Evolutionary conservation across 2,113 vertebrate genomes (phyloP), one percentile per base, ranked within the genome.

Genomic region (Dascyllus trimaculatus): DNA sequence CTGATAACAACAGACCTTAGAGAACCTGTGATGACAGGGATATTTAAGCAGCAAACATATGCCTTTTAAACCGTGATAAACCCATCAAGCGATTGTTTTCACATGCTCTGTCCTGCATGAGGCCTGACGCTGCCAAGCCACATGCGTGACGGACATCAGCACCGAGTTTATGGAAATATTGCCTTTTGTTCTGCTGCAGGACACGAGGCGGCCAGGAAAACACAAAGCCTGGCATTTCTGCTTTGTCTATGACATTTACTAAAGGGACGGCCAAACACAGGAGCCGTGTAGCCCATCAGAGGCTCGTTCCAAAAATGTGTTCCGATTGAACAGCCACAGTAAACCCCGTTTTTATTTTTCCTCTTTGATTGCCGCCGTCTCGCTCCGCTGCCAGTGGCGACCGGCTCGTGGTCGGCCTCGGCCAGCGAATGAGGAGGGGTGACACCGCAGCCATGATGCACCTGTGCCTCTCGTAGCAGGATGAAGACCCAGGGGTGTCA

Each of bases 211-310:
- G 76, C 85, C 84, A 77, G 67, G 3, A 32, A 54, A 58, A 63
- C 79, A 89, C 86, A 85, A 82, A 67, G 76, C 71, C 70, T 87
- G 87, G 78, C 84, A 84, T 87, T 91, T 89, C 60, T 60, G 61
- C 58, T 74, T 81, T 45, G 69, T 85, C 49, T 67, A 5, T 90
- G 89, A 87, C 90, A 90, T 93, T 93, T 89, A 84, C 82, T n/a
- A 81, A 75, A 86, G 73, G 49, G 67, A 63, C 70, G 61, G 76
- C 83, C 61, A 80, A 91, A 89, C 78, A 83, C 67, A 14, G 61
- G 32, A 58, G 48, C 70, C 63, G 78, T 60, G 72, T 62, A 58
- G 52, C 68, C 65, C 71, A 56, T 75, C 85, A 53, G 70, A 71
- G 69, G 25, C 71, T 74, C 32, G 8, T 40, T 78, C 70, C 85